Base-by-base conservation (phyloP, 1,140 invertebrate genomes). In the Globodera rostochiensis region DNA sequence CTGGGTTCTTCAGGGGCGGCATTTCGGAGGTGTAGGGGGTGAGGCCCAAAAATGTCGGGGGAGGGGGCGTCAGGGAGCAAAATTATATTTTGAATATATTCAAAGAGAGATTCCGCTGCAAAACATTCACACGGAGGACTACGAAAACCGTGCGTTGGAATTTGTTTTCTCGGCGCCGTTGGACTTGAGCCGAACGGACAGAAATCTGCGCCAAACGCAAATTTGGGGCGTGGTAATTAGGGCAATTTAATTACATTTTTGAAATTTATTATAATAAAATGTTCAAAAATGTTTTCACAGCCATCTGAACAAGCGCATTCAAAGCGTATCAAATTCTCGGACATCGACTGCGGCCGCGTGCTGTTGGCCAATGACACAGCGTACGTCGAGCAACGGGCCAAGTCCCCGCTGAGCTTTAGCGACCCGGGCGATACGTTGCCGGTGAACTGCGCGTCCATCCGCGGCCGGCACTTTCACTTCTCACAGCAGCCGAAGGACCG, bases 401-500 rank as follows among this genome's bases (percentile, higher is more conserved):
- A 80, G 50, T 19, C 8, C 50, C 47, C 36, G 49, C 36, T 36
- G 36, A 3, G 36, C 36, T 36, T 36, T 36, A 36, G 36, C 36
- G 36, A 36, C 3, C 36, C 9, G 50, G 73, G 46, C 45, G 4
- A 46, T 46, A 13, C 46, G 15, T 79, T 87, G 53, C 83, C 83
- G 11, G 78, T 75, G 49, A 77, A 77, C 46, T 87, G 85, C 73
- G 77, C 25, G 1, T 36, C 36, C 36, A 36, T 36, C 36, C 50
- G 50, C 11, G 7, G 11, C 50, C 7, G 7, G 0, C 50, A 53
- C 50, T 53, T 53, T 53, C 45, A 75, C 8, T 87, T 76, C 53
- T 87, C 47, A 11, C n/a, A 80, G 19, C 83, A 85, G 13, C 25
- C 53, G 21, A 82, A 85, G 5, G 19, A 13, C 15, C 74, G 77